phyloP scores from a whole-genome alignment of 2,888 invertebrate genomes.

The Mamestra brassicae region DNA sequence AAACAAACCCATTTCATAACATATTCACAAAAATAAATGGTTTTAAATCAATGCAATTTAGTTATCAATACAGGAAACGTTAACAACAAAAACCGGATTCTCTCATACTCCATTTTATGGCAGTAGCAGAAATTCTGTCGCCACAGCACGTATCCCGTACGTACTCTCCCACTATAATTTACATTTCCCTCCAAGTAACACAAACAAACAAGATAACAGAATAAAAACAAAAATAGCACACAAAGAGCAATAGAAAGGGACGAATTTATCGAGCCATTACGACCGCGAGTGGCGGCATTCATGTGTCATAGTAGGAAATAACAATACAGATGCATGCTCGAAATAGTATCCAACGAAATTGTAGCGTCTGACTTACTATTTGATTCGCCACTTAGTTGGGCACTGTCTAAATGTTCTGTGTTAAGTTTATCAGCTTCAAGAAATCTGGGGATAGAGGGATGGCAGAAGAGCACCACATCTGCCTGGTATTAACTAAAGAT shows the following conservation, averaged over 20 bases:
- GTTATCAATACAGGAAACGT: neutral
- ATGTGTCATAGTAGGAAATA: slow-evolving; percentile 70
- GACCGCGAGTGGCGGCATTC: slow-evolving; percentile 63
- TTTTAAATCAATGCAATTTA: neutral
- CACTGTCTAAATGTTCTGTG: slow-evolving; percentile 14
- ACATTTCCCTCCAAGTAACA: slow-evolving; percentile 64
- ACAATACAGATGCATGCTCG: slow-evolving; percentile 57
- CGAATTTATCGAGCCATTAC: slow-evolving; percentile 77
- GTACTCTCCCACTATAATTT: slow-evolving; percentile 50
- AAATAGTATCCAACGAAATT: slow-evolving; percentile 45
- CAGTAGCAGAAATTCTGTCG: slow-evolving; percentile 25
- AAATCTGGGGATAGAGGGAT: no score
- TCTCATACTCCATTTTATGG: slow-evolving; percentile 16
- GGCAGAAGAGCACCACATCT: no score
- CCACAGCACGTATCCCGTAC: slow-evolving; percentile 23
- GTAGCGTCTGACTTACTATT: slow-evolving; percentile 35
- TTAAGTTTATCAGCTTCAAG: slow-evolving; percentile 10
- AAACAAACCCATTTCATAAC: neutral
- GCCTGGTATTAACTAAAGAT: no score
- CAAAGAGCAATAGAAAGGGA: slow-evolving; percentile 67
- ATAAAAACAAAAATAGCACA: slow-evolving; percentile 70
- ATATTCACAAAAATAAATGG: neutral
- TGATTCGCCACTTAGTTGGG: slow-evolving; percentile 48
- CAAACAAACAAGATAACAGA: slow-evolving; percentile 70
- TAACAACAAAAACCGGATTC: neutral